Evolutionary conservation across 53 echinoderm and acorn worm species (phyloP).

Genomic region (Pentamera pediparva): DNA sequence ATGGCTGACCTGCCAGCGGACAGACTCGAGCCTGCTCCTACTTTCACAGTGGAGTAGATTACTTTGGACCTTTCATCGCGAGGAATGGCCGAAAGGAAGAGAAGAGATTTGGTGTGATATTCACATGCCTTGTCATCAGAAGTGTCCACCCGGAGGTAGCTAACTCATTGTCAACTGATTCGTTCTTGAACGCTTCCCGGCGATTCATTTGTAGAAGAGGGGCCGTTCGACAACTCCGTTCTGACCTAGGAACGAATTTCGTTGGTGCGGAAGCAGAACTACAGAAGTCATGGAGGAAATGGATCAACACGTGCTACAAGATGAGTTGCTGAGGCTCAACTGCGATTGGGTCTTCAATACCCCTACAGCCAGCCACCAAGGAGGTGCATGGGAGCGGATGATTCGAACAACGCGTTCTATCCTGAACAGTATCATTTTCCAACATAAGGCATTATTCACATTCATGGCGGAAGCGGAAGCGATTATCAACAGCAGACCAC

Average conservation of each 20-base stretch:
- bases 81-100: slow-evolving; percentile 44
- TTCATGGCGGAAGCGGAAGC: slow-evolving; percentile 28
- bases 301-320: no score
- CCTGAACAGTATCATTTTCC: slow-evolving; percentile 27
- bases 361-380: slow-evolving; percentile 43
- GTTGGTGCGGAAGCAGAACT: slow-evolving; percentile 48
- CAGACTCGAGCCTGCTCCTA: slow-evolving; percentile 48
- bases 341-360: not conserved
- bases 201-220: slow-evolving; percentile 50
- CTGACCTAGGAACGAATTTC: slow-evolving; percentile 59
- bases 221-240: slow-evolving; percentile 44
- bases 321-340: not conserved
- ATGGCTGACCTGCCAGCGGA: slow-evolving; percentile 61
- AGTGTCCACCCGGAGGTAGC: slow-evolving; percentile 48
- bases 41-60: slow-evolving; percentile 53
- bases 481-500: slow-evolving; percentile 18
- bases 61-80: slow-evolving; percentile 45
- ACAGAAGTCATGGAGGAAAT: not conserved
- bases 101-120: slow-evolving; percentile 53
- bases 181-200: no score
- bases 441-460: slow-evolving; percentile 6
- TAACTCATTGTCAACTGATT: slow-evolving; percentile 38
- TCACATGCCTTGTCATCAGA: slow-evolving; percentile 48
- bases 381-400: slow-evolving; percentile 68
- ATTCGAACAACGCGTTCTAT: slow-evolving; percentile 38